phyloP scores from a whole-genome alignment of 2,113 vertebrate genomes.

The Ctenodactylus gundi region DNA sequence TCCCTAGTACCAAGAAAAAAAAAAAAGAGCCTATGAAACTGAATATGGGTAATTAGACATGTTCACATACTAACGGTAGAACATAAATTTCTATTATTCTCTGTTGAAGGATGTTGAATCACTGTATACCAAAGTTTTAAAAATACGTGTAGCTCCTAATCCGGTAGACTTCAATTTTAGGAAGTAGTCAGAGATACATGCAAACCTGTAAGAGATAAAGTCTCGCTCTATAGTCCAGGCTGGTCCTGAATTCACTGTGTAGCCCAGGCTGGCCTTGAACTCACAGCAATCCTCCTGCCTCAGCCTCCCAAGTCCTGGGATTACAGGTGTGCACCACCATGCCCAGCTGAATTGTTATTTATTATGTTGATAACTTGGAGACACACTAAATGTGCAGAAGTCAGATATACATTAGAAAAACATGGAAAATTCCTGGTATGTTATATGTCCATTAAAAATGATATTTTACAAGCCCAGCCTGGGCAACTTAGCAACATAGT shows the following conservation, averaged over 20 bases:
- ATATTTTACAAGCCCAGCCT: not conserved
- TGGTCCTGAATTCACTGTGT: too few relatives aligned
- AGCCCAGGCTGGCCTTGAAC: too few relatives aligned
- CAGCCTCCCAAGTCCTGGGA: too few relatives aligned
- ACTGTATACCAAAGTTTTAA: not conserved
- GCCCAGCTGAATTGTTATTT: not conserved
- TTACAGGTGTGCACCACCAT: too few relatives aligned
- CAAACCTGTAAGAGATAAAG: not conserved
- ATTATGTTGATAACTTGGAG: conserved; percentile 16
- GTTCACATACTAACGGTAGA: not conserved
- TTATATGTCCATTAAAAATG: conserved; percentile 2
- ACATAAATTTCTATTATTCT: not conserved
- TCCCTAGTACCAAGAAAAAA: too few relatives aligned
- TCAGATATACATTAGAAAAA: conserved; percentile 10
- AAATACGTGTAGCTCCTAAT: not conserved
- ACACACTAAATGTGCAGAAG: not conserved
- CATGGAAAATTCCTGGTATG: not conserved
- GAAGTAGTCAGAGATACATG: conserved; percentile 1
- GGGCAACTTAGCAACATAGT: not conserved
- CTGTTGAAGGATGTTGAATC: conserved; percentile 6
- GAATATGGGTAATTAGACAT: not conserved
- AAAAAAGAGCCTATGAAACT: too few relatives aligned
- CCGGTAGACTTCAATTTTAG: conserved; percentile 11
- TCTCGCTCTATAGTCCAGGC: too few relatives aligned
- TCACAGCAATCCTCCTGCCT: too few relatives aligned